These are phyloP conservation scores for Hystrix brachyura DNA, from an alignment of 2,113 vertebrate species.

Conservation along the genomic window DNA sequence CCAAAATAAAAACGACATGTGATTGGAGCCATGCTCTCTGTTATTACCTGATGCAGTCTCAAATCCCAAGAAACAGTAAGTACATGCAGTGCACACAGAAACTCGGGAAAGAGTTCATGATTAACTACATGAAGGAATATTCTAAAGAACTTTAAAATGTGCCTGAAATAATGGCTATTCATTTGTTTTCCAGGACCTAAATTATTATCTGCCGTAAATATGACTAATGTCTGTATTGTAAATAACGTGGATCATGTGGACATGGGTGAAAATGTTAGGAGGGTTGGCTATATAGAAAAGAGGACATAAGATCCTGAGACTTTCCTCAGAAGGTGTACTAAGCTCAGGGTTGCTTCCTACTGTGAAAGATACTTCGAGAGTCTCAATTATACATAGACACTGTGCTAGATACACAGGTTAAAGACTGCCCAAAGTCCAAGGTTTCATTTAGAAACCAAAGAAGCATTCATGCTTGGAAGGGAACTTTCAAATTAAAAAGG, in stretches of 20 bases:
- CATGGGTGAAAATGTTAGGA: background rate
- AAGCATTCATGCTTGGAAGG: background rate
- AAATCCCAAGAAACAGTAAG: background rate
- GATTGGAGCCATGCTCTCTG: background rate
- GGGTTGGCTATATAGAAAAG: background rate
- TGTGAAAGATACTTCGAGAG: background rate
- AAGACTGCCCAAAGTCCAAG: background rate
- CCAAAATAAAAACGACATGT: background rate
- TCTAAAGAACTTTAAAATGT: background rate
- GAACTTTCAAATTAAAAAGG: conserved; percentile 4
- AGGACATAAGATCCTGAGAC: background rate
- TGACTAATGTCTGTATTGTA: background rate
- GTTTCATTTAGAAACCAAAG: conserved; percentile 10
- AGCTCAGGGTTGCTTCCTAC: background rate
- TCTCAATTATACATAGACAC: background rate
- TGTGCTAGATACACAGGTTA: background rate
- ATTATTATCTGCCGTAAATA: background rate
- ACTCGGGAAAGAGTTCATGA: background rate
- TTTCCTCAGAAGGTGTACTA: background rate
- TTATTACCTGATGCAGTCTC: background rate
- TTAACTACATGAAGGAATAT: background rate
- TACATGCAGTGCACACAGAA: background rate
- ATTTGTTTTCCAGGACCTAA: background rate
- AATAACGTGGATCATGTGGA: background rate
- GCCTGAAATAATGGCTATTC: background rate